A percentile compares a stretch with the other conserved stretches of the same genome.
phyloP scores from a whole-genome alignment of 2,797 vertebrate species.

The Lepilemur septentrionalis region DNA sequence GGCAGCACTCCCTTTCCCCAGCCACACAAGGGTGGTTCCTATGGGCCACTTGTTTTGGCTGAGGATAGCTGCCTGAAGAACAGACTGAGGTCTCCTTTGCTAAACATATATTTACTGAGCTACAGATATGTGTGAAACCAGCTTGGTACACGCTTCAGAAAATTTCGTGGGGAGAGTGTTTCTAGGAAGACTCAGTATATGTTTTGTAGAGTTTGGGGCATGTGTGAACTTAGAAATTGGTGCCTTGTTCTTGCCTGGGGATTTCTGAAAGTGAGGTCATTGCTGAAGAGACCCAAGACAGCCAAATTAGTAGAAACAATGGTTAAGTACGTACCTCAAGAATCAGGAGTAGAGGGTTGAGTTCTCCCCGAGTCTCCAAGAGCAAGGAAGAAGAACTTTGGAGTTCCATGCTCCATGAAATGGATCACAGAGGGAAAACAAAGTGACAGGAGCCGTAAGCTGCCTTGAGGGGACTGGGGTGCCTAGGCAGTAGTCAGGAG shows the following conservation, averaged over 20 bases:
- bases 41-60: background rate
- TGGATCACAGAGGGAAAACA: background rate
- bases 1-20: too few species aligned
- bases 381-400: background rate
- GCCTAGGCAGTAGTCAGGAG: background rate
- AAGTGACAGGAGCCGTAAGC: background rate
- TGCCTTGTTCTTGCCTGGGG: background rate
- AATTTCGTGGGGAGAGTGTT: too few species aligned
- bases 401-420: background rate
- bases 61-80: too few species aligned
- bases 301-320: rapidly evolving
- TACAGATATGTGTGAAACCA: background rate
- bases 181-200: too few species aligned
- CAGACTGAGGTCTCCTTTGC: background rate
- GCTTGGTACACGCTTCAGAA: background rate
- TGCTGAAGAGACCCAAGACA: background rate
- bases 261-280: background rate
- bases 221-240: too few species aligned
- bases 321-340: too few species aligned
- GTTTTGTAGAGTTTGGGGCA: background rate
- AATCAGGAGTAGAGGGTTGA: background rate
- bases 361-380: background rate
- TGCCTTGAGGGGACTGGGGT: background rate
- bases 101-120: too few species aligned
- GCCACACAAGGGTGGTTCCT: background rate